Conservation (phyloP, 2,888 invertebrate species). For the Notodonta dromedarius region DNA sequence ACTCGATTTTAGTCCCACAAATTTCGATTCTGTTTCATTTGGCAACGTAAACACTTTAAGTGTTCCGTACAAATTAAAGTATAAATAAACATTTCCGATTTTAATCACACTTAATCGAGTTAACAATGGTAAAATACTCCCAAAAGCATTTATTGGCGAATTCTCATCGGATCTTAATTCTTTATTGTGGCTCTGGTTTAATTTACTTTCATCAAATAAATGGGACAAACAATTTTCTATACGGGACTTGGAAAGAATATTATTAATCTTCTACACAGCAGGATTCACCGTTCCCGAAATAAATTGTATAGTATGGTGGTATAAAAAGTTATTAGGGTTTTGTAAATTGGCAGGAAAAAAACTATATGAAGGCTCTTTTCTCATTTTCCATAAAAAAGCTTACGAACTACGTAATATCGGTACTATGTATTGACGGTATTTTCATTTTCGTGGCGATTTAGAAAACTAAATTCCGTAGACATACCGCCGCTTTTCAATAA, state of each 20-base stretch:
- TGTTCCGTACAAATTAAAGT: neutral
- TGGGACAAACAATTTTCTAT: constrained; percentile 24
- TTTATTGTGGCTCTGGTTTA: constrained; percentile 26
- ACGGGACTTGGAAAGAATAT: constrained; percentile 20
- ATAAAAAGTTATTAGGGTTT: constrained; percentile 16
- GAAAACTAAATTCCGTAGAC: too few species aligned
- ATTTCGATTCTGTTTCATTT: too few species aligned
- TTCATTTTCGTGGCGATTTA: too few species aligned
- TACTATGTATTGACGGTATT: too few species aligned
- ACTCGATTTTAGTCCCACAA: too few species aligned
- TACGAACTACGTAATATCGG: neutral
- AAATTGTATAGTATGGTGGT: constrained; percentile 19
- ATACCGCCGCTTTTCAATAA: too few species aligned
- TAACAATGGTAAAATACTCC: constrained; percentile 22
- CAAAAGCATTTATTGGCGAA: constrained; percentile 28
- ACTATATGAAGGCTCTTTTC: neutral
- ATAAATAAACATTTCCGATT: constrained; percentile 1
- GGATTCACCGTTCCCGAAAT: constrained; percentile 13
- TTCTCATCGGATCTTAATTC: constrained; percentile 26
- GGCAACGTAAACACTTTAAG: too few species aligned
- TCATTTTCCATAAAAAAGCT: neutral
- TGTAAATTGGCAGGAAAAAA: constrained; percentile 4
- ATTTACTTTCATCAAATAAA: constrained; percentile 33
- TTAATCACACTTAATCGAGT: constrained; percentile 11
- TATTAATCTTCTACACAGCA: constrained; percentile 21